Evolutionary conservation across 2,113 vertebrate species (phyloP).

Genomic region (Pelmatolapia mariae): DNA sequence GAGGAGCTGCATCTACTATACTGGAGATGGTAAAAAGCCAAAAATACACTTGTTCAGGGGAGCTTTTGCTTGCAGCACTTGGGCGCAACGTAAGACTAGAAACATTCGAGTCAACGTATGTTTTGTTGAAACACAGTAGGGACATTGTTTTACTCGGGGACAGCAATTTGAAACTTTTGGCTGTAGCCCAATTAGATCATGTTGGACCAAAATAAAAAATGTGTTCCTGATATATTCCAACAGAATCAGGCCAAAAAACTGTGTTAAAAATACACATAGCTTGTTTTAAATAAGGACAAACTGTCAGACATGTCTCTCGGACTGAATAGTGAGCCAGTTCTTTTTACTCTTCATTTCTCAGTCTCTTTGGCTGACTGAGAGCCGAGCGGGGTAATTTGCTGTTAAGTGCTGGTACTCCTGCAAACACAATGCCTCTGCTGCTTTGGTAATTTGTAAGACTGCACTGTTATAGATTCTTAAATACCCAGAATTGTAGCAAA

Average conservation of each 20-base stretch:
- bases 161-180: background rate
- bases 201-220: background rate
- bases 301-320: background rate
- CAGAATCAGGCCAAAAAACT: background rate
- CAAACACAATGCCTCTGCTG: background rate
- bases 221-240: background rate
- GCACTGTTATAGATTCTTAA: background rate
- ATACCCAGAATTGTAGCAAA: background rate
- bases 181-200: background rate
- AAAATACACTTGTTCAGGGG: background rate
- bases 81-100: background rate
- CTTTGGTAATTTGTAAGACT: background rate
- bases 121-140: background rate
- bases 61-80: background rate
- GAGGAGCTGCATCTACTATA: slow-evolving; percentile 7
- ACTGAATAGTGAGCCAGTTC: background rate
- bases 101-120: background rate
- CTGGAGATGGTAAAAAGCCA: background rate
- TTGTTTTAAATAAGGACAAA: background rate
- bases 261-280: background rate
- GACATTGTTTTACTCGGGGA: background rate
- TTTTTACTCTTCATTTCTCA: background rate
- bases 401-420: background rate
- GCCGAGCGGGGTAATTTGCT: background rate
- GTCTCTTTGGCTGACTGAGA: background rate